A percentile compares a stretch with the other conserved stretches of the same genome.
Conservation (phyloP, 1,140 invertebrate genomes). For the Listronotus bonariensis region DNA sequence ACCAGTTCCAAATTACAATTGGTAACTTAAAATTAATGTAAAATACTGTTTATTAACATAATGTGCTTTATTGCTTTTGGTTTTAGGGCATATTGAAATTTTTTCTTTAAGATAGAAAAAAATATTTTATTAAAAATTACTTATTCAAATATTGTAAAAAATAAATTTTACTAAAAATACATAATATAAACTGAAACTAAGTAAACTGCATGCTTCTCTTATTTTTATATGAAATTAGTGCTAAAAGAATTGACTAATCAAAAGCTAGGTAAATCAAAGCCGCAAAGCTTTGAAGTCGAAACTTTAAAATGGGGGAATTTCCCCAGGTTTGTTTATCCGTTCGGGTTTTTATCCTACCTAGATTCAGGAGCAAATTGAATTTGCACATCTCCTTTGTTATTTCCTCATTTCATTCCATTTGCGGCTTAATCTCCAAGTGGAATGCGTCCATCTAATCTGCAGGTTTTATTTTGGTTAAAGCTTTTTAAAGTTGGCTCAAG, state of each 20-base stretch:
- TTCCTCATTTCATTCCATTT: constrained; percentile 41
- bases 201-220: too few species aligned
- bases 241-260: constrained; percentile 21
- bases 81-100: too few species aligned
- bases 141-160: too few species aligned
- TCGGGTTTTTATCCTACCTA: constrained; percentile 41
- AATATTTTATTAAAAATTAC: too few species aligned
- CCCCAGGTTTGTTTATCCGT: constrained; percentile 32
- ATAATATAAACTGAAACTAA: too few species aligned
- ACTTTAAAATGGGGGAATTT: constrained; percentile 19
- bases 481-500: constrained; percentile 15
- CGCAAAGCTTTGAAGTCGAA: constrained; percentile 25
- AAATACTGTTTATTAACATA: too few species aligned
- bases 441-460: constrained; percentile 35
- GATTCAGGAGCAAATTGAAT: constrained; percentile 40
- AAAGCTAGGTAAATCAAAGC: constrained; percentile 36
- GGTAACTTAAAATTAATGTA: too few species aligned
- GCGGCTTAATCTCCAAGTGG: constrained; percentile 41
- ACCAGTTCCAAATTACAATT: too few species aligned
- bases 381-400: constrained; percentile 43
- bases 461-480: constrained; percentile 31
- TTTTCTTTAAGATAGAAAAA: too few species aligned
- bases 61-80: too few species aligned
- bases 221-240: background rate
- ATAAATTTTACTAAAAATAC: too few species aligned